Conservation (phyloP, 2,113 vertebrate genomes). For the Rhinichthys klamathensis region DNA sequence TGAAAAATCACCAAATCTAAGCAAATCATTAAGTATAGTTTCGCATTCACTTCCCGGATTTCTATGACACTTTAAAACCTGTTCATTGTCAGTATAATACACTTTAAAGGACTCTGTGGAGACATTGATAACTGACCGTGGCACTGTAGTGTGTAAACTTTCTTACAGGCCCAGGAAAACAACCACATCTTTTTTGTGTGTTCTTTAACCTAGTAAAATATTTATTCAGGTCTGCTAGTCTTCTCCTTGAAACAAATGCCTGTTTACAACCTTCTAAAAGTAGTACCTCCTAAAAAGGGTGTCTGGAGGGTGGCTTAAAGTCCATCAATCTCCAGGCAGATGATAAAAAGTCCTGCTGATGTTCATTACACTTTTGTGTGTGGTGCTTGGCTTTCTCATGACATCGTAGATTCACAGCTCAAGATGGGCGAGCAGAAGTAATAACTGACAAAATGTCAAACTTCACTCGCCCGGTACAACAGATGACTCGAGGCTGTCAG, state of each 20-base stretch:
- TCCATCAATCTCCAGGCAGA: constrained; percentile 40
- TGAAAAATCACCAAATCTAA: background rate
- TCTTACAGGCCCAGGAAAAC: background rate
- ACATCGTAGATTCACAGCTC: constrained; percentile 40
- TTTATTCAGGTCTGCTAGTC: constrained; percentile 18
- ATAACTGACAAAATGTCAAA: constrained; percentile 56
- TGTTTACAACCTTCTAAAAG: constrained; percentile 14
- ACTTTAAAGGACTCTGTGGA: background rate
- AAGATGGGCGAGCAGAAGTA: constrained; percentile 36
- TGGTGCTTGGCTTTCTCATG: constrained; percentile 34
- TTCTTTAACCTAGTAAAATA: constrained; percentile 35
- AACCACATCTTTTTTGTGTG: constrained; percentile 2
- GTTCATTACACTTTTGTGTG: constrained; percentile 40
- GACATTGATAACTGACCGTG: constrained; percentile 13
- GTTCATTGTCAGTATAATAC: constrained; percentile 6
- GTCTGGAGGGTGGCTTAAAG: constrained; percentile 8
- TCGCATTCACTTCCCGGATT: constrained; percentile 2
- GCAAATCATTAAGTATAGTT: constrained; percentile 14
- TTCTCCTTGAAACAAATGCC: constrained; percentile 24
- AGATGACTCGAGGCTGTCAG: constrained; percentile 49
- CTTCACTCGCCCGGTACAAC: constrained; percentile 47
- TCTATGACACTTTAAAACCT: background rate
- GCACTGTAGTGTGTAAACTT: constrained; percentile 10
- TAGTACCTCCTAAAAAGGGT: constrained; percentile 1
- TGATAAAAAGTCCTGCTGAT: constrained; percentile 41